phyloP scores from a whole-genome alignment of 1,140 invertebrate genomes.

The Pemphigus obesinymphae region DNA sequence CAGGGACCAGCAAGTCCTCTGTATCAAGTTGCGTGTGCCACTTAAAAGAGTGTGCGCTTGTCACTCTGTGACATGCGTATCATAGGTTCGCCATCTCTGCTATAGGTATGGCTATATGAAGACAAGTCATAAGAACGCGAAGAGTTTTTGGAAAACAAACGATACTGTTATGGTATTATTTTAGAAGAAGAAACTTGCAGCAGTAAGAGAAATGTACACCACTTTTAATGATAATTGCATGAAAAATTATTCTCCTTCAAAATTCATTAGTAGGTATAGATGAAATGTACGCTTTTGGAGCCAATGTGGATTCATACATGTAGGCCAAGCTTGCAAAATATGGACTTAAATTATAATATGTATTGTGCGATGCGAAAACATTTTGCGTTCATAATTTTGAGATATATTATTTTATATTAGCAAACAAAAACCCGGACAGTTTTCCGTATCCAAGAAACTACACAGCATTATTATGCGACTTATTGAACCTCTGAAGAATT shows the following conservation, averaged over 20 bases:
- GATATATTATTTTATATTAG: slow-evolving; percentile 48
- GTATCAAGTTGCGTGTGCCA: too few relatives aligned
- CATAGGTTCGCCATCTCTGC: too few relatives aligned
- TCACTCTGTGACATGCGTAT: too few relatives aligned
- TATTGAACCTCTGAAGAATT: slow-evolving; percentile 44
- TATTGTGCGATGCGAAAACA: slow-evolving; percentile 46
- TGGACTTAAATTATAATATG: slow-evolving; percentile 52
- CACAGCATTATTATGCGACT: slow-evolving; percentile 41
- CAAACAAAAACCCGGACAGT: slow-evolving; percentile 46
- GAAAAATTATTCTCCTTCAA: slow-evolving; percentile 30
- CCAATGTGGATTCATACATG: slow-evolving; percentile 51
- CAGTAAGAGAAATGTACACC: slow-evolving; percentile 46
- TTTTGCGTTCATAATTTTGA: slow-evolving; percentile 48
- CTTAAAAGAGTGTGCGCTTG: too few relatives aligned
- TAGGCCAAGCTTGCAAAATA: slow-evolving; percentile 51
- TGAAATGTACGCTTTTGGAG: slow-evolving; percentile 49
- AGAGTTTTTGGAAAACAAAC: slow-evolving; percentile 48
- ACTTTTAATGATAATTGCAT: slow-evolving; percentile 45
- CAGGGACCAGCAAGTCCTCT: too few relatives aligned
- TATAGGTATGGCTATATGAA: slow-evolving; percentile 46
- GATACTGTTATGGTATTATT: slow-evolving; percentile 45
- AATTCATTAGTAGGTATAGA: slow-evolving; percentile 46
- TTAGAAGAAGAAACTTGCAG: slow-evolving; percentile 48
- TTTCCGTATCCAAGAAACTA: slow-evolving; percentile 17
- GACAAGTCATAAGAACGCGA: slow-evolving; percentile 43